Conservation (phyloP, 1,140 invertebrate species). For the Helicoverpa zea region DNA sequence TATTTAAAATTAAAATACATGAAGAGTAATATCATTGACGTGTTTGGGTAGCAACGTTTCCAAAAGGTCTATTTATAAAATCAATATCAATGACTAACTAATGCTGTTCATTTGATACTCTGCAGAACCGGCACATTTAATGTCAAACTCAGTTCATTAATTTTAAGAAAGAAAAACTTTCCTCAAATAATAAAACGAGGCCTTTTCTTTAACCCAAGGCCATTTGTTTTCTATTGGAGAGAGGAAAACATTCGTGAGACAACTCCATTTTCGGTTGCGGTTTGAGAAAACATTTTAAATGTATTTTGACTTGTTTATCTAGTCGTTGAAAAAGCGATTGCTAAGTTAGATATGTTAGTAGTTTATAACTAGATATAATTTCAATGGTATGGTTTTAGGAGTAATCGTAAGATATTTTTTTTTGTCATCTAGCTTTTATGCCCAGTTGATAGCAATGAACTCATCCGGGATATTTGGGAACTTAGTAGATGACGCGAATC, state of each 20-base stretch:
- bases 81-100: slow-evolving; percentile 25
- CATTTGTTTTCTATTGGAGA: slow-evolving; percentile 32
- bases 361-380: too few relatives aligned
- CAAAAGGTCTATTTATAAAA: not conserved
- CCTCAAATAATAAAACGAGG: slow-evolving; percentile 39
- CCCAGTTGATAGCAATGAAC: too few relatives aligned
- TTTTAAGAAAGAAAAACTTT: slow-evolving; percentile 39
- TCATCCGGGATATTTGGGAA: too few relatives aligned
- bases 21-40: not conserved
- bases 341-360: too few relatives aligned
- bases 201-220: slow-evolving; percentile 34
- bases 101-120: slow-evolving; percentile 30
- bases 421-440: not conserved
- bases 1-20: too few relatives aligned
- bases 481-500: too few relatives aligned
- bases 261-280: not conserved
- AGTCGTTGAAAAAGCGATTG: too few relatives aligned
- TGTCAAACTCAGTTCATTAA: slow-evolving; percentile 38
- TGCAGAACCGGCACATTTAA: slow-evolving; percentile 23
- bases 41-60: slow-evolving; percentile 1
- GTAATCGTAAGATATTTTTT: too few relatives aligned
- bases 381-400: too few relatives aligned
- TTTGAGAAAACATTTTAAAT: not conserved
- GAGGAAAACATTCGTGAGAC: slow-evolving; percentile 3
- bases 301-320: too few relatives aligned